A percentile compares a stretch with the other conserved stretches of the same genome.
Conservation (phyloP, 2,797 vertebrate genomes). For the Bovichtus diacanthus region DNA sequence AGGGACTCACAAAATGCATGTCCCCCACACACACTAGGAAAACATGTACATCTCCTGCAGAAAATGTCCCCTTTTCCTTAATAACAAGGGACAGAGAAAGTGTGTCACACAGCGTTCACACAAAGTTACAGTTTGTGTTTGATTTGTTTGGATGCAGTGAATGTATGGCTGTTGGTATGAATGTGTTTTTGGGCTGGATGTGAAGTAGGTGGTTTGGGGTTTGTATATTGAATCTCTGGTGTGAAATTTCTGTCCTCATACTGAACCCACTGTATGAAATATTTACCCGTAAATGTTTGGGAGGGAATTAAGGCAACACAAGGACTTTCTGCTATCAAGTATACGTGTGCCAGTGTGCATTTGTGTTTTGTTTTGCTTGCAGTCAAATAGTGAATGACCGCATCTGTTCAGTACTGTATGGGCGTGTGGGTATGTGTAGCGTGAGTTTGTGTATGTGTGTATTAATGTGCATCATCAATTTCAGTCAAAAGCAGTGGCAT, state of each 20-base stretch:
- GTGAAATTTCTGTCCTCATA: conserved; percentile 40
- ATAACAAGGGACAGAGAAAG: conserved; percentile 65
- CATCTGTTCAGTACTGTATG: conserved; percentile 45
- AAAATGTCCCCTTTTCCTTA: conserved; percentile 58
- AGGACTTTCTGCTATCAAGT: conserved; percentile 32
- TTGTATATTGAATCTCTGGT: conserved; percentile 39
- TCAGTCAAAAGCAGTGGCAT: conserved; percentile 65
- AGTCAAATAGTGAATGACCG: conserved; percentile 35
- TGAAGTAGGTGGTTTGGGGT: conserved; percentile 1
- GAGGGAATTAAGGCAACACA: conserved; percentile 46
- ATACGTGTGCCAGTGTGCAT: conserved; percentile 33
- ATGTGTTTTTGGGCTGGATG: conserved; percentile 19
- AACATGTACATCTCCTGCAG: conserved; percentile 36
- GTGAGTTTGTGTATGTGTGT: conserved; percentile 39
- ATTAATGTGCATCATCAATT: conserved; percentile 73
- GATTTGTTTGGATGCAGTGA: conserved; percentile 28
- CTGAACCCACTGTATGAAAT: conserved; percentile 62
- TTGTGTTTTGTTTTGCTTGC: conserved; percentile 35
- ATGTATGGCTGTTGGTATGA: not conserved
- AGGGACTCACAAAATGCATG: conserved; percentile 21
- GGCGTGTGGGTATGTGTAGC: conserved; percentile 36
- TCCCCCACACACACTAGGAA: not conserved
- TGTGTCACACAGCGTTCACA: conserved; percentile 57
- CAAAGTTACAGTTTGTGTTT: conserved; percentile 13
- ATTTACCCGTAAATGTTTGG: conserved; percentile 44